A percentile compares a stretch with the other conserved stretches of the same genome.
phyloP scores from a whole-genome alignment of 2,888 invertebrate genomes.

The Metacarcinus magister region DNA sequence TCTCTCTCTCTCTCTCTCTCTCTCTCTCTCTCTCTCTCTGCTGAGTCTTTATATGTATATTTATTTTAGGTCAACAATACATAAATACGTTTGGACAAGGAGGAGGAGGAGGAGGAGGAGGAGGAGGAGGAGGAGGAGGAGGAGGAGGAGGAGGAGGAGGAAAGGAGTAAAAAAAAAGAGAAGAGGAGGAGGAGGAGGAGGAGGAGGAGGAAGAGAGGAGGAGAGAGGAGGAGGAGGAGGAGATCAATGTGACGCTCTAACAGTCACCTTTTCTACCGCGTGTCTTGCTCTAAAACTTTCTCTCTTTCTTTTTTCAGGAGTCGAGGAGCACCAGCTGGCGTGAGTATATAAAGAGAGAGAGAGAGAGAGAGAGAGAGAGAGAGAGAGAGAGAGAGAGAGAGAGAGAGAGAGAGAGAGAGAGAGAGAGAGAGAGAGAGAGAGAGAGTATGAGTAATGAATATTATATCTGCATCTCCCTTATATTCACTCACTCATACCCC shows the following conservation, averaged over 20 bases:
- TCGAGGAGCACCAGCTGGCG: not conserved
- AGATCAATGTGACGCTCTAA: not conserved
- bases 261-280: not conserved
- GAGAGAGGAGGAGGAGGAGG: conserved; percentile 56
- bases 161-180: not conserved
- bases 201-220: not conserved
- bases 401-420: conserved; percentile 16
- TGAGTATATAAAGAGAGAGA: conserved; percentile 42
- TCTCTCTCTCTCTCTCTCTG: not conserved
- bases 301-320: conserved; percentile 26
- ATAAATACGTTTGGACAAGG: not conserved
- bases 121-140: conserved; percentile 3
- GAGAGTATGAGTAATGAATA: not conserved
- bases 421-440: not conserved
- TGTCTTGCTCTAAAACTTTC: conserved; percentile 20
- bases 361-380: conserved; percentile 44
- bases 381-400: conserved; percentile 33
- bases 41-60: not conserved
- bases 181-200: too few species aligned
- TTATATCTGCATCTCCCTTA: not conserved
- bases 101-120: not conserved
- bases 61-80: not conserved
- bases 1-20: conserved; percentile 45
- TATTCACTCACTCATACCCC: not conserved
- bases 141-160: not conserved